Percentiles rank a stretch among this genome's conserved stretches.
Evolutionary conservation across 2,113 vertebrate species (phyloP).

Genomic region (Bubalus kerabau): DNA sequence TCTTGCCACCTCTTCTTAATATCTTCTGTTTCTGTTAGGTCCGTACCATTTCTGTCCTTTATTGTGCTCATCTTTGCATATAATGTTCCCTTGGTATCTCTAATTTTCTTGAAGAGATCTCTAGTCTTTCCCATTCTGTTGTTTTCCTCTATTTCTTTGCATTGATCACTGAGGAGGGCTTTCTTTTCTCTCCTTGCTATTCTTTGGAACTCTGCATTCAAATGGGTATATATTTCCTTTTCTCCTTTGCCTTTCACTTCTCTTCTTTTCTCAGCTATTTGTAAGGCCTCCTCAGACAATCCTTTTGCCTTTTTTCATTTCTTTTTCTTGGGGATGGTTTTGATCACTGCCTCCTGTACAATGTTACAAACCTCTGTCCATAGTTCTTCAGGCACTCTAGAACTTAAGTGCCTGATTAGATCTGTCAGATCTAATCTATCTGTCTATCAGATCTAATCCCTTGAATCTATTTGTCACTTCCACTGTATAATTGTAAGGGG

Average conservation of each 20-base stretch:
- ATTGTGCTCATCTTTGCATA: neutral
- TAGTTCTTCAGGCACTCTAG: neutral
- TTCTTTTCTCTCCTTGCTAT: neutral
- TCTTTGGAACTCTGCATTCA: neutral
- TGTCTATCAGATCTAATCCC: neutral
- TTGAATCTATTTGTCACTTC: neutral
- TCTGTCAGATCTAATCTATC: neutral
- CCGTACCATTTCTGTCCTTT: neutral
- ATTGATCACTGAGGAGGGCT: neutral
- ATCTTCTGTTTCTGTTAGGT: neutral
- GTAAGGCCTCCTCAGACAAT: neutral
- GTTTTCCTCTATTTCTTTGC: neutral
- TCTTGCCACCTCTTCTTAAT: neutral
- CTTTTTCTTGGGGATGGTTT: neutral
- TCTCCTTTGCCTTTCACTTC: neutral
- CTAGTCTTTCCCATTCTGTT: neutral
- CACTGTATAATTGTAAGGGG: neutral
- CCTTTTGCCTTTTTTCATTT: neutral
- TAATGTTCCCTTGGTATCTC: neutral
- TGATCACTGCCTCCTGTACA: neutral
- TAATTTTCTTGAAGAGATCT: neutral
- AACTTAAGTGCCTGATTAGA: neutral
- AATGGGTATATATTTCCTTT: neutral
- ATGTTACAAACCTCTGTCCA: neutral
- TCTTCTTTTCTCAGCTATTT: neutral